These are phyloP conservation scores for Synanceia verrucosa DNA, from an alignment of 2,797 vertebrate species.

Conservation along the genomic window DNA sequence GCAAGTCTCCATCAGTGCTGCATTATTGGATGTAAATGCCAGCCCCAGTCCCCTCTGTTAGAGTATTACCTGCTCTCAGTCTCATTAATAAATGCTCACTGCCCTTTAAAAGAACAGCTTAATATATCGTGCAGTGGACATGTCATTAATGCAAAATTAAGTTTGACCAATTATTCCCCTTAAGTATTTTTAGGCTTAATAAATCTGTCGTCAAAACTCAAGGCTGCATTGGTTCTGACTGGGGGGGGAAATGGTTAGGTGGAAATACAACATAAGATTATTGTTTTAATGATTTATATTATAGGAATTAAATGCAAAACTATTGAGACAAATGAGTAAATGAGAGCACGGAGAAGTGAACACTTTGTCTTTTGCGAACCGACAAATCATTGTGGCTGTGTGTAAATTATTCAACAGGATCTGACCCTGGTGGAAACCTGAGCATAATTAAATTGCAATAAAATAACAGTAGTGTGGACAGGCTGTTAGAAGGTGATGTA, in stretches of 20 bases:
- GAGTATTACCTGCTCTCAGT: conserved; percentile 50
- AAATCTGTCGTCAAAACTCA: conserved; percentile 51
- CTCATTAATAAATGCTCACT: conserved; percentile 66
- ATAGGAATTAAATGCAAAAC: conserved; percentile 55
- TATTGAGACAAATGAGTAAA: conserved; percentile 70
- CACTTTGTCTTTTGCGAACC: conserved; percentile 73
- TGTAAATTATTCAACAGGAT: conserved; percentile 84
- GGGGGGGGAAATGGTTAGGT: conserved; percentile 17
- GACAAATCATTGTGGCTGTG: conserved; percentile 82
- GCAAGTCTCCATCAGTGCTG: conserved; percentile 31
- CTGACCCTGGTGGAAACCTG: conserved; percentile 82
- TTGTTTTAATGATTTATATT: conserved; percentile 46
- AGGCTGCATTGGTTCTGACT: conserved; percentile 11
- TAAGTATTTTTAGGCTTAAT: conserved; percentile 61
- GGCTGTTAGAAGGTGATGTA: conserved; percentile 82
- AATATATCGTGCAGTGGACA: conserved; percentile 56
- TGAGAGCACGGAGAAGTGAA: conserved; percentile 55
- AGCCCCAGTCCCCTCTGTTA: conserved; percentile 34
- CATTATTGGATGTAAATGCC: conserved; percentile 63
- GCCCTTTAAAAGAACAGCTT: conserved; percentile 66
- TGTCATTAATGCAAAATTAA: conserved; percentile 71
- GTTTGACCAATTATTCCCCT: conserved; percentile 56
- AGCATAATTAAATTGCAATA: conserved; percentile 90
- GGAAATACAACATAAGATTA: conserved; percentile 42
- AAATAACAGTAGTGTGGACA: conserved; percentile 87